Base-by-base conservation (phyloP, 37 sponge, comb jelly and placozoan genomes). In the Spongia lamella region DNA sequence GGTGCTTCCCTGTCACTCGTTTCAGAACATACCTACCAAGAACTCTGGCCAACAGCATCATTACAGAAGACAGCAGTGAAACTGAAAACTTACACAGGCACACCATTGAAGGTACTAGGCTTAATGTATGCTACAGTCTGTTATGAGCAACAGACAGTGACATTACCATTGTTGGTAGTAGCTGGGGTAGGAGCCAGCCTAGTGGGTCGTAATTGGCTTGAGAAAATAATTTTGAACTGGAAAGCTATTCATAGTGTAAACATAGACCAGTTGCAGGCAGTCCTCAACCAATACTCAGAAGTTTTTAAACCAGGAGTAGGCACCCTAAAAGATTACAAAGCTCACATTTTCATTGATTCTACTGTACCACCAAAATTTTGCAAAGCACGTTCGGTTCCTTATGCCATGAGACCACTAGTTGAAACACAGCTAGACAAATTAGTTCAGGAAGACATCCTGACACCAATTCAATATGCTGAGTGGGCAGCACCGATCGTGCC, bases 401-500 rank as follows among this genome's bases (percentile, higher is more conserved):
- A 70, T 53, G 58, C 57, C 11, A 5, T 70, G 7, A 57, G 29
- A 13, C 57, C 5, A 6, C 58, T 7, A 27, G 53, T 70, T n/a
- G 72, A 70, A 13, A 27, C 6, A 70, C 47, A 56, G 30, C 26
- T 84, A 11, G 53, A 76, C 16, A 19, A 50, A 17, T 38, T 83
- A 14, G 70, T 57, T 21, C 29, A 21, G n/a, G 76, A 75, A 32
- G 76, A 76, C 15, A 75, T 54, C 15, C 24, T 83, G 4, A 60
- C 55, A 27, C 61, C 76, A 15, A 63, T 83, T 27, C 63, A 74
- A 76, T 55, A 59, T 13, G 50, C 77, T 24, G 70, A 70, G 32
- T 83, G 84, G 77, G 75, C 77, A 25, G 59, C 84, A 3, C 84
- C 77, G n/a, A 59, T 83, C 24, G 77, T 83, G 24, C 33, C 77